Evolutionary conservation across 2,888 invertebrate species (phyloP).

Genomic region (Caenorhabditis drosophilae): DNA sequence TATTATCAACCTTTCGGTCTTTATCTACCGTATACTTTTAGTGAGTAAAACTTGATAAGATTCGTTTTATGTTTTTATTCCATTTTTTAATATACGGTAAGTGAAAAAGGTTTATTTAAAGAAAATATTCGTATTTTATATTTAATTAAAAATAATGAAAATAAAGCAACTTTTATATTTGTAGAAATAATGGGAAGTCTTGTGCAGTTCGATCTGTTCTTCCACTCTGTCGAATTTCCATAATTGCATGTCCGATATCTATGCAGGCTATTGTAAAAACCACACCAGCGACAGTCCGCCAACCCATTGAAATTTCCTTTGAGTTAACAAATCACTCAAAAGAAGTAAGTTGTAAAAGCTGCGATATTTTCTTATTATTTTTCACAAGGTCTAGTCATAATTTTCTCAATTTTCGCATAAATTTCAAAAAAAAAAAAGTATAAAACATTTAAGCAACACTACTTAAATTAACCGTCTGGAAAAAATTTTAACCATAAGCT

Average conservation of each 20-base stretch:
- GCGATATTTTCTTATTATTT: not conserved
- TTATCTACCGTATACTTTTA: too few species aligned
- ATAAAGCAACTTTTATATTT: constrained; percentile 14
- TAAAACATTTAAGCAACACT: too few species aligned
- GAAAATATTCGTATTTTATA: too few species aligned
- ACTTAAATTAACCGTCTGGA: too few species aligned
- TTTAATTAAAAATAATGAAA: too few species aligned
- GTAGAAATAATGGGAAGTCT: constrained; percentile 21
- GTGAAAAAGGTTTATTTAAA: too few species aligned
- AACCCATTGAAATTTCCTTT: constrained; percentile 43
- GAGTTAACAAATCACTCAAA: constrained; percentile 19
- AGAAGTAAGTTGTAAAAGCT: constrained; percentile 30
- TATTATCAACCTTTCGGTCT: too few species aligned
- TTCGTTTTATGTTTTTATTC: too few species aligned
- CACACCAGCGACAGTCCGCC: constrained; percentile 30
- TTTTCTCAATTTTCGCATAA: not conserved
- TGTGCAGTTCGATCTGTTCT: constrained; percentile 45
- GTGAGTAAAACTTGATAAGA: too few species aligned
- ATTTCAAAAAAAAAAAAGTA: too few species aligned
- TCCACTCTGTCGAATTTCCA: constrained; percentile 36
- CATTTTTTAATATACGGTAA: too few species aligned
- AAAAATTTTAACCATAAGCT: too few species aligned
- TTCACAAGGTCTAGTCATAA: not conserved
- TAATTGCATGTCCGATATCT: constrained; percentile 45
- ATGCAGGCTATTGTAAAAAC: constrained; percentile 28